Percentiles rank a stretch among this genome's conserved stretches.
These are phyloP conservation scores for Macquaria australasica DNA, from an alignment of 2,113 vertebrate species.

Conservation along the genomic window DNA sequence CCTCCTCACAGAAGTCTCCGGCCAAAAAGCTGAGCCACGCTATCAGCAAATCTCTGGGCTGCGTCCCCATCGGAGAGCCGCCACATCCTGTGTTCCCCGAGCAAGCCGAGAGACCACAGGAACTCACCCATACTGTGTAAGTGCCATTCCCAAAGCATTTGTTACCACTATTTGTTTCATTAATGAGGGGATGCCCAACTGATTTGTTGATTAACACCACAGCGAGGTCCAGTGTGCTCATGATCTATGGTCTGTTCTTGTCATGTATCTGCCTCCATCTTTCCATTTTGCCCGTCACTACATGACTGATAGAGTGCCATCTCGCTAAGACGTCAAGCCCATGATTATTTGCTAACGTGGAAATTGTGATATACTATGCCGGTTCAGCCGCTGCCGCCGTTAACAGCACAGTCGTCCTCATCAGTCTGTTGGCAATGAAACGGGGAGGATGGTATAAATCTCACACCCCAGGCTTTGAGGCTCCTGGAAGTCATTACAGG, in stretches of 20 bases:
- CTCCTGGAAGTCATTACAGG: constrained; percentile 67
- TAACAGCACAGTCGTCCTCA: constrained; percentile 53
- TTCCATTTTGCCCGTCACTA: constrained; percentile 34
- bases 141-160: constrained; percentile 31
- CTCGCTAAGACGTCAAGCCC: constrained; percentile 28
- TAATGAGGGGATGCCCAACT: background rate
- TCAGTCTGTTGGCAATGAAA: constrained; percentile 65
- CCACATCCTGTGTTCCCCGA: constrained; percentile 95
- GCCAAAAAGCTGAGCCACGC: constrained; percentile 99
- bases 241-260: constrained; percentile 51
- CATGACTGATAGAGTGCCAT: constrained; percentile 50
- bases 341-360: constrained; percentile 53
- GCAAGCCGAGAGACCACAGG: constrained; percentile 94
- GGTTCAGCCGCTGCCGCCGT: constrained; percentile 31
- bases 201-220: constrained; percentile 53
- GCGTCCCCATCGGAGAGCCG: constrained; percentile 94
- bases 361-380: constrained; percentile 58
- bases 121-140: constrained; percentile 94
- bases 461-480: constrained; percentile 53
- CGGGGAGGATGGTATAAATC: constrained; percentile 59
- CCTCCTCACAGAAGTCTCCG: constrained; percentile 92
- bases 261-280: constrained; percentile 65
- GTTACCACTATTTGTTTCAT: constrained; percentile 9
- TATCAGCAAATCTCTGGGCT: constrained; percentile 97
- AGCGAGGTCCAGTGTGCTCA: background rate